Conservation (phyloP, 2,113 vertebrate species). For the Noctilio leporinus region DNA sequence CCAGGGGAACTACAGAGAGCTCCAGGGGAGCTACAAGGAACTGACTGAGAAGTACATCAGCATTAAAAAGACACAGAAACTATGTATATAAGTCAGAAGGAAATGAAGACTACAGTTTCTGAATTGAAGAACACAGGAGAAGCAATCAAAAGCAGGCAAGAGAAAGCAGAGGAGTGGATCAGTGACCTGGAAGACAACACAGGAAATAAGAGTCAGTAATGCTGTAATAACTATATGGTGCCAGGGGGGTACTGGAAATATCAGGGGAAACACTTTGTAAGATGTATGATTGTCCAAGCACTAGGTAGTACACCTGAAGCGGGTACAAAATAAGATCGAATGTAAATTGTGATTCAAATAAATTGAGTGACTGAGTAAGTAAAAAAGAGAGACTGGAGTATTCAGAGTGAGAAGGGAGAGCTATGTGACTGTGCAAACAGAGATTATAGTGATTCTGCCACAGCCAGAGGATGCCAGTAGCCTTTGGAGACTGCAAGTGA, state of each 20-base stretch:
- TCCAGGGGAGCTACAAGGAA: no score
- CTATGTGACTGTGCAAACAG: not conserved
- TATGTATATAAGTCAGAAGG: no score
- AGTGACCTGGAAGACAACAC: no score
- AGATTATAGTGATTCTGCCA: not conserved
- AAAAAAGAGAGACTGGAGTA: not conserved
- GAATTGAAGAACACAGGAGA: no score
- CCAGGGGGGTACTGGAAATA: not conserved
- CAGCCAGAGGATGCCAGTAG: not conserved
- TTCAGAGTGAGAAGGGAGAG: not conserved
- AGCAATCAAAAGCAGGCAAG: no score
- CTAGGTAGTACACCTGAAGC: not conserved
- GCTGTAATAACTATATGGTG: not conserved
- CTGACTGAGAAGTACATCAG: no score
- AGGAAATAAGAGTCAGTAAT: no score
- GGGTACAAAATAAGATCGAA: not conserved
- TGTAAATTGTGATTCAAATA: not conserved
- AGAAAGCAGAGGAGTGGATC: no score
- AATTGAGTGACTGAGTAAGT: not conserved
- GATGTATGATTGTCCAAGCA: not conserved
- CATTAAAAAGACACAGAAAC: no score
- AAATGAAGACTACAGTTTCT: no score
- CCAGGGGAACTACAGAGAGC: no score
- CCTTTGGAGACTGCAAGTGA: not conserved
- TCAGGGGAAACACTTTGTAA: not conserved